Evolutionary conservation across 2,797 vertebrate genomes (phyloP), one percentile per base, ranked within the genome.

Genomic region (Tenualosa ilisha): DNA sequence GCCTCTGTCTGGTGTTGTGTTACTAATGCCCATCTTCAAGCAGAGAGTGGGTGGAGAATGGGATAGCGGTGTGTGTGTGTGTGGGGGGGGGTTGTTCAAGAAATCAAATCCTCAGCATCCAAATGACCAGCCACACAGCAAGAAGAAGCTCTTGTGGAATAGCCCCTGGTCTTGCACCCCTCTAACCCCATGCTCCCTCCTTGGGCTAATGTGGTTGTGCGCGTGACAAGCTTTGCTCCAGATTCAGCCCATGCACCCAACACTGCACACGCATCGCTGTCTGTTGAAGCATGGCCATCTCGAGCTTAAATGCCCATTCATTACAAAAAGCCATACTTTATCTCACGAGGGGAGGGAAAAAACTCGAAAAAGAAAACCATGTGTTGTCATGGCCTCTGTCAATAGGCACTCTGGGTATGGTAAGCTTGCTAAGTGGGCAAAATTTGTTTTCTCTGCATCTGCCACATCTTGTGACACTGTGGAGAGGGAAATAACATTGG

Each of bases 391-490:
- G 54, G 46, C 85, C 82, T 79, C 43, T 40, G 26, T 15, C 31
- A 15, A 12, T 81, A 83, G 82, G 85, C 83, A 82, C 81, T 86
- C 31, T 43, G 82, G 40, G 82, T 86, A 85, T 63, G 83, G 49
- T 40, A 54, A 83, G 53, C 81, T 81, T 82, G 82, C 85, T 61
- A 86, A 84, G 83, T 54, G 82, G 81, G 84, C 46, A 85, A 81
- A 85, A 5, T 83, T 59, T 65, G 82, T 87, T 85, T 24, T 83
- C 56, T 20, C 79, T 53, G 65, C 84, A 88, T 87, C 31, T 86
- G 84, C 46, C 40, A 83, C 65, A 84, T 89, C 90, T 89, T 91
- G 89, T 92, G 90, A 90, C 87, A 43, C 61, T 87, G 54, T 81
- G 61, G 49, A 84, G 82, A 24, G 50, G 75, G 59, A 83, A 83